Evolutionary conservation across 2,888 invertebrate genomes (phyloP).

Genomic region (Dermolepida albohirtum): DNA sequence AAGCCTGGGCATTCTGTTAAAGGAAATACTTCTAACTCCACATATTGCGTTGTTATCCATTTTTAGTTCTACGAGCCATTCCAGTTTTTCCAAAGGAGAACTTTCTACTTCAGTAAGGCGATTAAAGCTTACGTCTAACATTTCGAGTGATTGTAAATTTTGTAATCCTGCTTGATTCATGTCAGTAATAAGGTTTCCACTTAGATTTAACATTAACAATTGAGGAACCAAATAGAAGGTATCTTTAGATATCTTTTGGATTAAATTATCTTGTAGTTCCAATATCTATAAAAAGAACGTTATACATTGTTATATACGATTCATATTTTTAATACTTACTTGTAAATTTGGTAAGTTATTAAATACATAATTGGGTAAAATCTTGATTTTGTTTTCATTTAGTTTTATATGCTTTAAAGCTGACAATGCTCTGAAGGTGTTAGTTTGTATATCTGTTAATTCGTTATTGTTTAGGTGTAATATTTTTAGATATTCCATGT

Average conservation of each 20-base stretch:
- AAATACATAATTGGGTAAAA: conserved; percentile 81
- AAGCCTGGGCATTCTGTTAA: conserved; percentile 86
- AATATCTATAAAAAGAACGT: conserved; percentile 67
- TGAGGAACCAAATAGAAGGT: conserved; percentile 84
- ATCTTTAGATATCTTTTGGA: conserved; percentile 74
- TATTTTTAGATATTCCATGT: conserved; percentile 76
- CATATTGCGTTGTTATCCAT: conserved; percentile 88
- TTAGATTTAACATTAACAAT: conserved; percentile 84
- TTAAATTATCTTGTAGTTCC: conserved; percentile 83
- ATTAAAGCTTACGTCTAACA: conserved; percentile 87
- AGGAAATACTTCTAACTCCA: conserved; percentile 81
- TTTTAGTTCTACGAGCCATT: conserved; percentile 88
- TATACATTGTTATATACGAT: background rate
- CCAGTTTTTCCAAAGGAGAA: conserved; percentile 79
- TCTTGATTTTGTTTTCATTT: conserved; percentile 78
- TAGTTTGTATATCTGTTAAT: conserved; percentile 78
- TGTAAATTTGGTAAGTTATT: conserved; percentile 77
- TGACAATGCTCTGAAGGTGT: conserved; percentile 77
- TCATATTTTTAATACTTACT: conserved; percentile 1
- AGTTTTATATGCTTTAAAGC: conserved; percentile 71
- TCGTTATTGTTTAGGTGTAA: conserved; percentile 87
- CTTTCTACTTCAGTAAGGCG: conserved; percentile 74
- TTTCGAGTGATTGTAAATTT: conserved; percentile 82
- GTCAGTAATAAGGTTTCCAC: conserved; percentile 80
- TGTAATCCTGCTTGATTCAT: conserved; percentile 82